Evolutionary conservation across 53 echinoderm and acorn worm genomes (phyloP), one percentile per base, ranked within the genome.

Genomic region (Holothuria leucospilota): DNA sequence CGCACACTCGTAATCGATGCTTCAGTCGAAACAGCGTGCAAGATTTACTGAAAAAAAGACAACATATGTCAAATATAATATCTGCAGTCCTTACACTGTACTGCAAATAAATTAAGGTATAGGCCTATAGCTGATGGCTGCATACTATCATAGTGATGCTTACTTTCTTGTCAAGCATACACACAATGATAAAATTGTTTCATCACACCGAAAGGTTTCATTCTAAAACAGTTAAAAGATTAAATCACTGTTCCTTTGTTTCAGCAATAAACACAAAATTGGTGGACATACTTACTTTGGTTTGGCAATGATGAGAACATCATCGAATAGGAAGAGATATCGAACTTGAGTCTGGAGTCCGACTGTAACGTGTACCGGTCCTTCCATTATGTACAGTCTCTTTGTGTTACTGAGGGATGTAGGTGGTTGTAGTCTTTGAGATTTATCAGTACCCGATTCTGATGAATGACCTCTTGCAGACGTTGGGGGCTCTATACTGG

Each of bases 311-410:
- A 97, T 75, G 84, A 97, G 89, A 9, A 92, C 84, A 69, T 97
- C 98, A 56, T 95, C 95, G 82, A 97, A 92, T 25, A 97, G 86
- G 85, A 97, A 93, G 39, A 97, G 88, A 63, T 95, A 97, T 90
- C 98, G 52, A 67, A 72, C 82, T 86, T 95, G 95, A 8, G 88
- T 71, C 68, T 97, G 98, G 25, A 90, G 90, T n/a, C 98, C 98
- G 0, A 87, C 75, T 6, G 92, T 95, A 53, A 95, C 62, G 81
- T 93, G 95, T 2, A 97, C 92, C 0, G 98, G 90, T 6, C 93
- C 93, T 68, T 97, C 98, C 93, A 95, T 91, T 74, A 97, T 82
- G 83, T 95, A 97, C 63, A 90, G 84, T 34, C 98, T 80, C 81
- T 93, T 97, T 49, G 86, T 91, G 39, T 85, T 89, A 39, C 56